Evolutionary conservation across 2,888 invertebrate species (phyloP).

Genomic region (Amiota communis): DNA sequence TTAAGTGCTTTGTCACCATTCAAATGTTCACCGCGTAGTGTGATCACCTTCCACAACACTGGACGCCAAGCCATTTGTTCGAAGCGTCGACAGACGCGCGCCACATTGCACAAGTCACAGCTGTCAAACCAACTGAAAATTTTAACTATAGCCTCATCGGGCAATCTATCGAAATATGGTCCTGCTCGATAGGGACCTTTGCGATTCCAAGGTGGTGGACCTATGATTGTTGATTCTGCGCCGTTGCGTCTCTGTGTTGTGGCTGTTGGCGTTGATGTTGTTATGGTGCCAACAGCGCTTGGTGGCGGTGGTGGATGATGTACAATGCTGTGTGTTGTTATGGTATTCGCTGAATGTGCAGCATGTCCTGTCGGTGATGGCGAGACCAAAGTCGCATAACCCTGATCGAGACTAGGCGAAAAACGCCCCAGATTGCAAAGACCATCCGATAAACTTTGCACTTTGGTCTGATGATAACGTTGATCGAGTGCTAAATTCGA

Average conservation of each 20-base stretch:
- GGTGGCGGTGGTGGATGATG: constrained; percentile 47
- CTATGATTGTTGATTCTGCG: constrained; percentile 43
- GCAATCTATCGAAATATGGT: constrained; percentile 77
- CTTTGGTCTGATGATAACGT: constrained; percentile 67
- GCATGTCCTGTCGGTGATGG: constrained; percentile 74
- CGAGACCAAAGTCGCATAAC: constrained; percentile 84
- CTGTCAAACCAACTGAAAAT: constrained; percentile 83
- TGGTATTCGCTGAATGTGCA: constrained; percentile 44
- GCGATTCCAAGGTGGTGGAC: constrained; percentile 72
- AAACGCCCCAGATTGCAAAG: constrained; percentile 74
- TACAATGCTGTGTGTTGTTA: constrained; percentile 53
- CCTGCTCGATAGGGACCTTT: constrained; percentile 71
- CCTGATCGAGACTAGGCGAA: constrained; percentile 84
- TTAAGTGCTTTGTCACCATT: constrained; percentile 80
- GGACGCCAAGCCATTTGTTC: constrained; percentile 87
- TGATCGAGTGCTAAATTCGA: constrained; percentile 63
- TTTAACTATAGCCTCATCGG: constrained; percentile 80
- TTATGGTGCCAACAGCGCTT: constrained; percentile 24
- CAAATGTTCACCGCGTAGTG: constrained; percentile 76
- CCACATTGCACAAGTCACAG: constrained; percentile 82
- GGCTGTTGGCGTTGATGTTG: constrained; percentile 45
- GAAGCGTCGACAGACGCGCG: constrained; percentile 83
- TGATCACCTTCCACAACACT: constrained; percentile 81
- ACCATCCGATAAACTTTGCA: constrained; percentile 72
- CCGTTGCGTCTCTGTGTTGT: constrained; percentile 39